Base-by-base conservation (phyloP, 2,113 vertebrate genomes). In the Uropsilus gracilis region DNA sequence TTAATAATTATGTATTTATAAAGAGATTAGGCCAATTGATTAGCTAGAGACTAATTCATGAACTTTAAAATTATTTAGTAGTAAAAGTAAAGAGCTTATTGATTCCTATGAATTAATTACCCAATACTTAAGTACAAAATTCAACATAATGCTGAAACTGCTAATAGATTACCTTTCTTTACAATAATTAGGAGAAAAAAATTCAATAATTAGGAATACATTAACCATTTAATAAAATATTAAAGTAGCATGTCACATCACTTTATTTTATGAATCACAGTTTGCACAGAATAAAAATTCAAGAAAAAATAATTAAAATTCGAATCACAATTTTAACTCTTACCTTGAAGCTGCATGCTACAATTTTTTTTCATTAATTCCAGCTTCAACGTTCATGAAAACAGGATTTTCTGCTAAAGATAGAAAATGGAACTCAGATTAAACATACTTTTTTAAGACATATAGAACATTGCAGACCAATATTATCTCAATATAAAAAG, bases 111-210 rank as follows among this genome's bases (percentile, higher is more conserved):
- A n/a, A 72, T 83, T 93, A n/a, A 72, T 83, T 93, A 59, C 11
- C 3, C 2, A 5, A 77, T 57, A 39, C 3, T 30, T 78, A 83
- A 42, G 44, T 11, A 90, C n/a, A 34, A 71, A 93, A 57, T 82
- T 86, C 13, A 42, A 28, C 3, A 39, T 78, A 93, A 59, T 24
- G 2, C 24, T 59, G 18, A 61, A 1, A 57, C 6, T 61, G 73
- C 24, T 73, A 72, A 61, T 61, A 76, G 8, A 59, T 30, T 20
- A 63, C n/a, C 34, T 5, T 39, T 55, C 39, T 89, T 86, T 86
- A 69, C 28, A 92, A 61, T 68, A 89, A 78, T 77, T 86, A 82
- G 28, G 53, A 73, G n/a, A n/a, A n/a, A n/a, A n/a, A n/a, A n/a
- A n/a, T n/a, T n/a, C n/a, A n/a, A n/a, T n/a, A n/a, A n/a, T n/a